Base-by-base conservation (phyloP, 1,140 invertebrate genomes). In the Ladona fulva region DNA sequence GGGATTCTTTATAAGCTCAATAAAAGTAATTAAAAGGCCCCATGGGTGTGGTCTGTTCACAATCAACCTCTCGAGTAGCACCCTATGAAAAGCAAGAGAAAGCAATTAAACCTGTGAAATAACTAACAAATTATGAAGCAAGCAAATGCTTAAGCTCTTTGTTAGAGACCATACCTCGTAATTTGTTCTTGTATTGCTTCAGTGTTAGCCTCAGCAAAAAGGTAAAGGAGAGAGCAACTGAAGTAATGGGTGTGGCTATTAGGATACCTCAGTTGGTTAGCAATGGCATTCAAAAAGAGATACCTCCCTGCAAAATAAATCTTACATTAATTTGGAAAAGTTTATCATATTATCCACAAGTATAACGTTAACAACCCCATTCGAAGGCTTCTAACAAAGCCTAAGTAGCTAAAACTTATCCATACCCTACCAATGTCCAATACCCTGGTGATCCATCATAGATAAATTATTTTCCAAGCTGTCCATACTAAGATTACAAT, bases 241-340 rank as follows among this genome's bases (percentile, higher is more conserved):
- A 99, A 99, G 87, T 99, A 99, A 87, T 99, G 97, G 0, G 98
- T 99, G 85, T 99, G 97, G 81, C 96, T 98, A 86, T 99, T 99
- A 0, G 98, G 98, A 86, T 99, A 99, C 5, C 98, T 90, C 80
- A 99, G 86, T 83, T 99, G 98, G 87, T 99, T 99, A 25, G 96
- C 96, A 80, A 99, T 97, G 0, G 97, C 96, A 86, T 99, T 99
- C 81, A 99, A 88, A 85, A 99, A 98, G 80, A 99, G 87, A 84
- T 99, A 99, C 0, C 92, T 87, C 77, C 91, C 91, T 91, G 81
- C 44, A 86, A 82, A 79, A 79, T 76, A 78, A 76, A 78, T 52
- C 74, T 76, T 22, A 25, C 29, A 12, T 66, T 24, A n/a, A 78
- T n/a, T n/a, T n/a, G 77, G 76, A 79, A 74, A 76, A 44, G 14